Conservation (phyloP, 1,140 invertebrate genomes). For the Drosophila leontia region DNA sequence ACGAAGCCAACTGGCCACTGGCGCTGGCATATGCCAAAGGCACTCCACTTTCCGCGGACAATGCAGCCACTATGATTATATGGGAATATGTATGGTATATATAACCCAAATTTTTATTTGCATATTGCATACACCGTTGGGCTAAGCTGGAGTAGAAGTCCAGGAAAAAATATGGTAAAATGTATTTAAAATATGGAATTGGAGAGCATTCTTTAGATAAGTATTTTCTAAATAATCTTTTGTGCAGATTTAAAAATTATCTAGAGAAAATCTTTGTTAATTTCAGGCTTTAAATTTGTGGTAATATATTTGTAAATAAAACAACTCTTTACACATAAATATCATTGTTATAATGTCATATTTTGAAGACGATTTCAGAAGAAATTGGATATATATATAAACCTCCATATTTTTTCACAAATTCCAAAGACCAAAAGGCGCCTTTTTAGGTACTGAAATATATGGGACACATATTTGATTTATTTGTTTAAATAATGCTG, state of each 20-base stretch:
- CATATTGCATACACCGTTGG: neutral
- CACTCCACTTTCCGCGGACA: constrained; percentile 20
- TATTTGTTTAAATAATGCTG: neutral
- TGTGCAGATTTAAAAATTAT: neutral
- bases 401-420: neutral
- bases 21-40: constrained; percentile 66
- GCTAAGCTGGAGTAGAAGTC: neutral
- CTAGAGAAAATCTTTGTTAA: neutral
- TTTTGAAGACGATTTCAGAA: neutral
- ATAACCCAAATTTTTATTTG: constrained; percentile 6
- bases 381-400: neutral
- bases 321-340: too few species aligned
- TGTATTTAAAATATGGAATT: neutral
- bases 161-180: neutral
- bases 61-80: constrained; percentile 56
- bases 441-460: neutral
- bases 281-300: neutral
- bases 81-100: constrained; percentile 11
- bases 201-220: neutral
- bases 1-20: constrained; percentile 45
- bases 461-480: neutral
- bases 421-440: too few species aligned
- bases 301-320: too few species aligned
- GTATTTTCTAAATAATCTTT: neutral
- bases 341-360: neutral